Base-by-base conservation (phyloP, 2,797 vertebrate genomes). In the Nothura maculosa region DNA sequence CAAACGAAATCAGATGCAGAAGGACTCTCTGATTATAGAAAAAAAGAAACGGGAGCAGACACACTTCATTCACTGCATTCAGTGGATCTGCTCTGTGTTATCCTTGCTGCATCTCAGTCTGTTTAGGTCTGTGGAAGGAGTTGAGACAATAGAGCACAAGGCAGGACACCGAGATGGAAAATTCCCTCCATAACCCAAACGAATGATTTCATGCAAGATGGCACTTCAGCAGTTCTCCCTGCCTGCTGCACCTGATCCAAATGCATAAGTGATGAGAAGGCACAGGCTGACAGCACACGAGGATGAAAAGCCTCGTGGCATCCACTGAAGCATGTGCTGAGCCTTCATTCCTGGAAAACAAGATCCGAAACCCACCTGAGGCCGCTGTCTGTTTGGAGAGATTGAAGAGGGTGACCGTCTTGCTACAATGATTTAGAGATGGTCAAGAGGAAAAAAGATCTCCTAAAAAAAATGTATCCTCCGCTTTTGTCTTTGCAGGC, bases 261-360 rank as follows among this genome's bases (percentile, higher is more conserved):
- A n/a, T 2, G 32, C 42, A 6, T 11, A 19, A 38, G n/a, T 2
- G 4, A 36, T 30, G 62, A 68, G 70, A 84, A 87, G 60, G 55
- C 4, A 0, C 30, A 14, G 43, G 61, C 72, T 91, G 87, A 61
- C 75, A 38, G 68, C 11, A 4, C 30, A 0, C 0, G 25, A 55
- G 64, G 38, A 36, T 52, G 61, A 63, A 77, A 77, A 43, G 32
- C 48, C 43, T 60, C 0, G 0, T 0, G 6, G 50, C 1, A 16
- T 14, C 84, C 3, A 0, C 47, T 64, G 60, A 3, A 1, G 12
- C 0, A 0, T 45, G 64, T 52, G 57, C 48, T 54, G 63, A 89
- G 20, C 0, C 1, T 28, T 72, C 55, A 63, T 42, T 42, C 48
- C 45, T 58, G 74, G 78, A 55, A 63, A 61, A 52, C 0, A 0